A percentile compares a stretch with the other conserved stretches of the same genome.
Evolutionary conservation across 2,797 vertebrate species (phyloP).

Genomic region (Sebastolobus altivelis): DNA sequence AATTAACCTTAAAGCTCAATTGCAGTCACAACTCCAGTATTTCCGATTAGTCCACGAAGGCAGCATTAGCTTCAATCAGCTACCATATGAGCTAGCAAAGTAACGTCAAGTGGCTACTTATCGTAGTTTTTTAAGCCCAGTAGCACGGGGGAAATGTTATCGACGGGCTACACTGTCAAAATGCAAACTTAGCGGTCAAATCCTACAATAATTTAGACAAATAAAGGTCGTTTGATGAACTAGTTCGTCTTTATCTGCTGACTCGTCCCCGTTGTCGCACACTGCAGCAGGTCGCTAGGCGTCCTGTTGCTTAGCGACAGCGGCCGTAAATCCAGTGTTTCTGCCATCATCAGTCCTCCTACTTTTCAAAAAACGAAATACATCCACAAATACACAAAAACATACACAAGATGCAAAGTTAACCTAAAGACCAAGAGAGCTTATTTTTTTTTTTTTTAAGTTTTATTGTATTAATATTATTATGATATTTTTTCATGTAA

Average conservation of each 20-base stretch:
- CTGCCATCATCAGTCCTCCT: conserved; percentile 7
- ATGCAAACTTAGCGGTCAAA: neutral
- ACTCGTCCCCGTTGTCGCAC: conserved; percentile 86
- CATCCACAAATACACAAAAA: neutral
- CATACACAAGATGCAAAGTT: no score
- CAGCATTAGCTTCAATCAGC: conserved; percentile 22
- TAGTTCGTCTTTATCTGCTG: neutral
- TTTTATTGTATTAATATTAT: no score
- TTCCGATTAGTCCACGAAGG: neutral
- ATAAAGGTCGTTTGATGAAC: neutral
- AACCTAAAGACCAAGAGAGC: no score
- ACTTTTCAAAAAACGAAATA: neutral
- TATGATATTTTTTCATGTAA: no score
- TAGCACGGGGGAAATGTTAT: neutral
- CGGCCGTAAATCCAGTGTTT: neutral
- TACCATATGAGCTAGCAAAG: neutral
- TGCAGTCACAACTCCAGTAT: fast-evolving
- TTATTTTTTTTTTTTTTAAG: no score
- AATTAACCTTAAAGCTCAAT: neutral
- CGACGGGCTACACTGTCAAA: neutral
- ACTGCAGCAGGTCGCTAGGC: conserved; percentile 87
- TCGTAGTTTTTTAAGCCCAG: neutral
- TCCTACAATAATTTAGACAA: neutral
- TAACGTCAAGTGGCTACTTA: neutral
- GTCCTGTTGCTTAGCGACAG: conserved; percentile 87